phyloP scores from a whole-genome alignment of 37 sponge, comb jelly and placozoan species.

The Spongilla lacustris region DNA sequence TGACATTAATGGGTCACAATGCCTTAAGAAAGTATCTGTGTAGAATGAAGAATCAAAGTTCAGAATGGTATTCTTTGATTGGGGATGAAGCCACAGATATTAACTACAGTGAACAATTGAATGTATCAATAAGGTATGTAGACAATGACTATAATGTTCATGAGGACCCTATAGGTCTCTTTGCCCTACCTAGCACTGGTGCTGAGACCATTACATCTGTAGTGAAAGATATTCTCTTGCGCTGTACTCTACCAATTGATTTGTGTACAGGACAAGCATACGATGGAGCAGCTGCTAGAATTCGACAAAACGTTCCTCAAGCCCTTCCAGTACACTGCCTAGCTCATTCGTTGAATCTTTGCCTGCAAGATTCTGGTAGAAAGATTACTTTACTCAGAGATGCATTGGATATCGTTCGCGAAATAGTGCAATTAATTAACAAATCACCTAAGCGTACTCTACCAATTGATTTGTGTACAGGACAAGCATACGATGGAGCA shows the following conservation, averaged over 20 bases:
- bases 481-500: slow-evolving; percentile 62
- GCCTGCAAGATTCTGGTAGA: slow-evolving; percentile 68
- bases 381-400: slow-evolving; percentile 34
- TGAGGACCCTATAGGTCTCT: slow-evolving; percentile 43
- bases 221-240: slow-evolving; percentile 54
- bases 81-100: slow-evolving; percentile 64
- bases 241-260: slow-evolving; percentile 44
- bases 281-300: slow-evolving; percentile 50
- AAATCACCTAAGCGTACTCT: slow-evolving; percentile 65
- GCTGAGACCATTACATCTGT: slow-evolving; percentile 37
- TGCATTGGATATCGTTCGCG: slow-evolving; percentile 55
- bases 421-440: slow-evolving; percentile 42
- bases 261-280: slow-evolving; percentile 59
- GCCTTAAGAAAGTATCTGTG: neutral
- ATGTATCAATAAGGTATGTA: slow-evolving; percentile 48
- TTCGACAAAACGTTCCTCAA: slow-evolving; percentile 35
- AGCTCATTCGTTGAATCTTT: slow-evolving; percentile 54
- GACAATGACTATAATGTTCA: slow-evolving; percentile 19
- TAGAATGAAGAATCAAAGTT: slow-evolving; percentile 4
- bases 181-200: slow-evolving; percentile 34
- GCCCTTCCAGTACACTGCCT: slow-evolving; percentile 70
- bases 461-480: slow-evolving; percentile 43
- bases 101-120: slow-evolving; percentile 47
- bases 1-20: slow-evolving; percentile 9
- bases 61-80: slow-evolving; percentile 57